These are phyloP conservation scores for Phragmatobia fuliginosa DNA, from an alignment of 2,888 invertebrate genomes.

Conservation along the genomic window DNA sequence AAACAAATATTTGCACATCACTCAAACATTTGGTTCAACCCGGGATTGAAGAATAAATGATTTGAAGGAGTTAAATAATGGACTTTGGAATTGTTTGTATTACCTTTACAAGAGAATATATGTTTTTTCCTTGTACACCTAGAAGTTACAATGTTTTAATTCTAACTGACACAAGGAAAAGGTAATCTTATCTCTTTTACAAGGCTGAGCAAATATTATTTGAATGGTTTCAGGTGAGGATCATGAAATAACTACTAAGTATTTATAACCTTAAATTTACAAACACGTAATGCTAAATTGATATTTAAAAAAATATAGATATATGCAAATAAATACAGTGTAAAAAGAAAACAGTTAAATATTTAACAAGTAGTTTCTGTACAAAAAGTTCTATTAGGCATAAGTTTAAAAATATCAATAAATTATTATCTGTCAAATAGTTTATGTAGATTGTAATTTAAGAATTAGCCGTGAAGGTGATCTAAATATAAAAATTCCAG, in stretches of 20 bases:
- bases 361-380: conserved; percentile 4
- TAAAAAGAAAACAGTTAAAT: not conserved
- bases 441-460: not conserved
- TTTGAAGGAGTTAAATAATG: not conserved
- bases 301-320: not conserved
- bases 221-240: conserved; percentile 44
- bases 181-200: conserved; percentile 55
- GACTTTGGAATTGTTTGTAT: not conserved
- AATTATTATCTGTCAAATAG: not conserved
- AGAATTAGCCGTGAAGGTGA: conserved; percentile 43
- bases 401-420: not conserved
- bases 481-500: conserved; percentile 55
- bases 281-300: not conserved
- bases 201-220: conserved; percentile 50
- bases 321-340: not conserved
- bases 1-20: too few species aligned
- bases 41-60: too few species aligned
- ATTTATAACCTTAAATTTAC: conserved; percentile 25
- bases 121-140: conserved; percentile 32
- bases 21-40: too few species aligned
- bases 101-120: conserved; percentile 3
- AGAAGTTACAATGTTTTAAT: conserved; percentile 24
- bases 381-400: not conserved
- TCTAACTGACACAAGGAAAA: conserved; percentile 25
- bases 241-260: conserved; percentile 13